Base-by-base conservation (phyloP, 2,888 invertebrate species). In the Drosophila melanosoma region DNA sequence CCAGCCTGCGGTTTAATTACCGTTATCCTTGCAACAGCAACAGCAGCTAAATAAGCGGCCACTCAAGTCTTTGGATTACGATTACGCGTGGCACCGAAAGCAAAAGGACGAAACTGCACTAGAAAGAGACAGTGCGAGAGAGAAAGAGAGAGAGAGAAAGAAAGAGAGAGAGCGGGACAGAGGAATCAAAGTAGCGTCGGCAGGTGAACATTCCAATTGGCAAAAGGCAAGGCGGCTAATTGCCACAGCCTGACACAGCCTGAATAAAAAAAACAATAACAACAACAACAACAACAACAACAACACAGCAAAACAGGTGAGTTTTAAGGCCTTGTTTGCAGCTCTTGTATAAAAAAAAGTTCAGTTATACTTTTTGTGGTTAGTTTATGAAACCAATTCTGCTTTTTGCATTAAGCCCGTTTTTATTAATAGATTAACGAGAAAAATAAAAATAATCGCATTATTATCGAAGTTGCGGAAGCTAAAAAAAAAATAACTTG, bases 171-270 rank as follows among this genome's bases (percentile, higher is more conserved):
- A 54, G 32, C 68, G 36, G 29, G 17, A 49, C 26, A 40, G 57
- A 54, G 61, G 62, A 67, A 64, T 64, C 64, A 51, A 74, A 57
- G 20, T 57, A 40, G 40, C 49, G 23, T 57, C 69, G 64, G 38
- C 75, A 84, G 66, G 69, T 84, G 76, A 82, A 84, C 69, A 87
- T 85, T 87, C 80, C 86, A 80, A 86, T 86, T 77, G 82, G 83
- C 56, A 49, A 62, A 74, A 65, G 53, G 68, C 38, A 63, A 56
- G 63, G 56, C 51, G 67, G 66, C 87, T 82, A 87, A 84, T 83
- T 83, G 82, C 87, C 87, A 57, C 58, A 59, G 54, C 56, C 52
- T 52, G 33, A 52, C 51, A 52, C 51, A 64, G 45, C 23, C 45
- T 11, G 20, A 23, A 32, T 29, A 61, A 60, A 20, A 53, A 58